phyloP scores from a whole-genome alignment of 2,888 invertebrate species.

The Epinotia brunnichana region DNA sequence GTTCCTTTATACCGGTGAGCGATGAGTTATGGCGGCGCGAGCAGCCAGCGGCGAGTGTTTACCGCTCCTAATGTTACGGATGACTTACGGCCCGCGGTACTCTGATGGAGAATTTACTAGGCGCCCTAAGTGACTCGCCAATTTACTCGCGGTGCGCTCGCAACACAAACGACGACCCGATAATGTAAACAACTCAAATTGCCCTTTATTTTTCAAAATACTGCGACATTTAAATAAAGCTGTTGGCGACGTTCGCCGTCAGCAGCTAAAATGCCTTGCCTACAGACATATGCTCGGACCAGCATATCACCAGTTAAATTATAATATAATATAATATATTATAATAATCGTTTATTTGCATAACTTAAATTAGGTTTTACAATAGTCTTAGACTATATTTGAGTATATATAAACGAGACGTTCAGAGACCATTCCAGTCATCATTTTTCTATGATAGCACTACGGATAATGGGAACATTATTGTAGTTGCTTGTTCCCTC shows the following conservation, averaged over 20 bases:
- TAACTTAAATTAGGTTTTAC: too few relatives aligned
- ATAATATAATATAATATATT: too few relatives aligned
- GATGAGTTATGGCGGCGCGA: slow-evolving; percentile 37
- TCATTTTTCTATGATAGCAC: too few relatives aligned
- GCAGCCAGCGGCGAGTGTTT: slow-evolving; percentile 20
- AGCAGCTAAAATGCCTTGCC: neutral
- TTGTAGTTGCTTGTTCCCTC: too few relatives aligned
- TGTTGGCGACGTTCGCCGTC: neutral
- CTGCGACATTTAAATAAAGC: neutral
- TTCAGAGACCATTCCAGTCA: too few relatives aligned
- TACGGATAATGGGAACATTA: too few relatives aligned
- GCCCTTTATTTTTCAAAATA: neutral
- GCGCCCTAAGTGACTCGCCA: slow-evolving; percentile 36
- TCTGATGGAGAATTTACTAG: slow-evolving; percentile 29
- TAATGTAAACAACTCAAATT: slow-evolving; percentile 15
- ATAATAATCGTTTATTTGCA: too few relatives aligned
- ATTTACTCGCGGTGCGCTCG: slow-evolving; percentile 17
- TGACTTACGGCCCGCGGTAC: slow-evolving; percentile 28
- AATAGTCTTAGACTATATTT: too few relatives aligned
- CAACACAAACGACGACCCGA: slow-evolving; percentile 25
- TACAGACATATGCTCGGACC: too few relatives aligned
- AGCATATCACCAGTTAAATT: too few relatives aligned
- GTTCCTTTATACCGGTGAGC: slow-evolving; percentile 31
- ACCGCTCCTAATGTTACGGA: slow-evolving; percentile 18
- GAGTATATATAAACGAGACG: too few relatives aligned